phyloP scores from a whole-genome alignment of 1,140 invertebrate species.

The Mesaphorura yosii region DNA sequence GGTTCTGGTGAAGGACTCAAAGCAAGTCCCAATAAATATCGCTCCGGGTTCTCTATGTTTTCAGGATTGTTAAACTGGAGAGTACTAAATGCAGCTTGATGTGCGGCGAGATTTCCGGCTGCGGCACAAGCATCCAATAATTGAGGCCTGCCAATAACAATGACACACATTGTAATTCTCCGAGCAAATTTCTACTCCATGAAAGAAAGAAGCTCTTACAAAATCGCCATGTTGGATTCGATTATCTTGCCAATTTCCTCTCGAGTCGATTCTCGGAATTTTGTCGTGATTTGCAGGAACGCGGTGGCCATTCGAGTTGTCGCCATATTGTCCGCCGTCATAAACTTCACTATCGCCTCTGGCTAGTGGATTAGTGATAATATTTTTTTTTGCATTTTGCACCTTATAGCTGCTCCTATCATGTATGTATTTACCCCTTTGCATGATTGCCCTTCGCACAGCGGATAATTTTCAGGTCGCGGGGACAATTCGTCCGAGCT shows the following conservation, averaged over 20 bases:
- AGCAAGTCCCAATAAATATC: conserved; percentile 60
- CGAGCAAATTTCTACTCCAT: too few species aligned
- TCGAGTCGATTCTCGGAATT: conserved; percentile 44
- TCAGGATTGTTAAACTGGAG: conserved; percentile 48
- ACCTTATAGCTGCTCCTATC: too few species aligned
- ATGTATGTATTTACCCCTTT: conserved; percentile 36
- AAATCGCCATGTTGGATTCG: conserved; percentile 33
- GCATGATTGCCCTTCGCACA: conserved; percentile 40
- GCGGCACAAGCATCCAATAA: conserved; percentile 57
- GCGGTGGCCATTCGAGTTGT: conserved; percentile 49
- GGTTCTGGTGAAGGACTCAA: conserved; percentile 47
- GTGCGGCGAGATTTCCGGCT: conserved; percentile 50
- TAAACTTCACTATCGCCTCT: conserved; percentile 31
- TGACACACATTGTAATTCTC: too few species aligned
- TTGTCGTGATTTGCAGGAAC: conserved; percentile 50
- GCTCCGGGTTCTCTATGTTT: conserved; percentile 48
- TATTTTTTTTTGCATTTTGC: conserved; percentile 4
- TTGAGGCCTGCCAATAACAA: conserved; percentile 47
- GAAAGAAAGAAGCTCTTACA: conserved; percentile 19
- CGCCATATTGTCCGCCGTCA: conserved; percentile 47
- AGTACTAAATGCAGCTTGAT: conserved; percentile 53
- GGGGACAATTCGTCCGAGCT: conserved; percentile 29
- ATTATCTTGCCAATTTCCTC: conserved; percentile 50
- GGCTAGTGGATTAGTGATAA: conserved; percentile 33
- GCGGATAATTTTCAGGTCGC: conserved; percentile 32